These are phyloP conservation scores for Pheucticus melanocephalus DNA, from an alignment of 2,113 vertebrate species.

Conservation along the genomic window DNA sequence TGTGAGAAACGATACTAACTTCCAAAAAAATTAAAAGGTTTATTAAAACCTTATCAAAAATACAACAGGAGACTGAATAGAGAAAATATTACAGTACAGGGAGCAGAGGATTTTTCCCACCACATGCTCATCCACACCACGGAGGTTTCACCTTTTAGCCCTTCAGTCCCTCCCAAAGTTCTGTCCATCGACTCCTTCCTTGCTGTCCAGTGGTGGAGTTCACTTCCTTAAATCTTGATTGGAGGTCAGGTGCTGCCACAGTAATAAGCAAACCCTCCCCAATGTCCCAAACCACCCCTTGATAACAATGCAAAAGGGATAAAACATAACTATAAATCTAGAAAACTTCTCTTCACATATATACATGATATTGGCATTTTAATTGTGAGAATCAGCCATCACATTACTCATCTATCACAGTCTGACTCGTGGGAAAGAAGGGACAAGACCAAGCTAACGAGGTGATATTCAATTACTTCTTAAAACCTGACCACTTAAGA, in stretches of 20 bases:
- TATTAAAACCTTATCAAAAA: background rate
- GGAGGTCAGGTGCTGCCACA: background rate
- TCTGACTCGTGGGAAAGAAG: background rate
- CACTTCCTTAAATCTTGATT: background rate
- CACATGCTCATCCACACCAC: background rate
- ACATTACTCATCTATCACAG: background rate
- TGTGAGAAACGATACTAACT: background rate
- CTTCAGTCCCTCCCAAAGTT: background rate
- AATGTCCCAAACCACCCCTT: background rate
- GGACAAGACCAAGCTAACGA: background rate
- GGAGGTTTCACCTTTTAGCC: background rate
- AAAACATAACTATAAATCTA: background rate
- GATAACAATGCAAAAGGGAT: background rate
- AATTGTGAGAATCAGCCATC: background rate
- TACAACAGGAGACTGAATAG: background rate
- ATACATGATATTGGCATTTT: background rate
- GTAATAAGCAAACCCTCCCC: background rate
- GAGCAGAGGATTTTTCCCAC: background rate
- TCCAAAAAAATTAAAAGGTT: background rate
- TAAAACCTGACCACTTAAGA: background rate
- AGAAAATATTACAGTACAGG: accelerated
- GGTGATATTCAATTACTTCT: background rate
- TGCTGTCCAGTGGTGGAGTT: background rate
- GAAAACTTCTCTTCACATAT: background rate
- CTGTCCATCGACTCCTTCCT: background rate